These are phyloP conservation scores for Contarinia nasturtii DNA, from an alignment of 1,140 invertebrate species.

Conservation along the genomic window DNA sequence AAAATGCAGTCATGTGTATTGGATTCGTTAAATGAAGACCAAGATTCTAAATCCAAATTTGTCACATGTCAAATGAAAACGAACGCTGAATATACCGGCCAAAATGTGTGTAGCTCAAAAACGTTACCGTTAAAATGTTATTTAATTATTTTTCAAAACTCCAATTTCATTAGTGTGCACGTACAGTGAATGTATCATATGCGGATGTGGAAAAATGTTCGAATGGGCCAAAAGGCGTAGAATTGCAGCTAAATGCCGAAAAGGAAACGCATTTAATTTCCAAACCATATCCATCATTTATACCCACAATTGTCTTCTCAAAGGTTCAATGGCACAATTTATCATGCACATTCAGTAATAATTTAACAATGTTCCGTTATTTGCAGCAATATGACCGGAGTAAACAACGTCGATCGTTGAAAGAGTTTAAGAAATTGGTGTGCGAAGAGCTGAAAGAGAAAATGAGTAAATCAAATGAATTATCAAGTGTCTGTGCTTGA, in stretches of 20 bases:
- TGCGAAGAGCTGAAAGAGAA: too few relatives aligned
- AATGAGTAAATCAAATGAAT: too few relatives aligned
- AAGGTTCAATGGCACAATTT: too few relatives aligned
- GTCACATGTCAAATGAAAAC: slow-evolving; percentile 32
- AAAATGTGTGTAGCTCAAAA: background rate
- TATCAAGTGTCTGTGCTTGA: too few relatives aligned
- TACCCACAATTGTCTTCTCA: slow-evolving; percentile 36
- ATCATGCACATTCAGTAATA: too few relatives aligned
- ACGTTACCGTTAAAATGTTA: too few relatives aligned
- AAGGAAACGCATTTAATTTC: slow-evolving; percentile 25
- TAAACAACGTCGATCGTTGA: too few relatives aligned
- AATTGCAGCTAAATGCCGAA: slow-evolving; percentile 29
- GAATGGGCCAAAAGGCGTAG: slow-evolving; percentile 20
- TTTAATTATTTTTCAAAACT: background rate
- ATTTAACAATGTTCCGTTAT: too few relatives aligned
- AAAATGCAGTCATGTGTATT: slow-evolving; percentile 41
- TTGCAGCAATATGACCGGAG: too few relatives aligned
- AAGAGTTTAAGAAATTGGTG: too few relatives aligned
- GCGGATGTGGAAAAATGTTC: slow-evolving; percentile 22
- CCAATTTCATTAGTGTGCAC: slow-evolving; percentile 27
- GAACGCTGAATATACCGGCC: slow-evolving; percentile 8
- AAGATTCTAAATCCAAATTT: slow-evolving; percentile 24
- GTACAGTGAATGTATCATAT: slow-evolving; percentile 16
- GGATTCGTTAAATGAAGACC: slow-evolving; percentile 14
- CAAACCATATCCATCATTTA: slow-evolving; percentile 27